Percentiles rank a stretch among this genome's conserved stretches.
These are phyloP conservation scores for Clitarchus hookeri DNA, from an alignment of 2,888 invertebrate species.

Conservation along the genomic window DNA sequence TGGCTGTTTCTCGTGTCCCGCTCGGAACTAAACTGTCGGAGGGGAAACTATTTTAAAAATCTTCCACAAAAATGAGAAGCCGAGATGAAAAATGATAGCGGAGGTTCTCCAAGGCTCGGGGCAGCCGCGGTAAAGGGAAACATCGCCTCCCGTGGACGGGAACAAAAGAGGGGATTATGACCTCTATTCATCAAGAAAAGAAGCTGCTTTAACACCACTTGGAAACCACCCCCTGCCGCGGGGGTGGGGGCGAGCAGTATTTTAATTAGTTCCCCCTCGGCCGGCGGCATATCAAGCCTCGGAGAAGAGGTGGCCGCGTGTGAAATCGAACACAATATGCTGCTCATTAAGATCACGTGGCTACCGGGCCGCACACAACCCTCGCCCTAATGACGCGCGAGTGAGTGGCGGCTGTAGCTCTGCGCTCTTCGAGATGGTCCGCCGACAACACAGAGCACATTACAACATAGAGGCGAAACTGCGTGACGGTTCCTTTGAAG, in stretches of 20 bases:
- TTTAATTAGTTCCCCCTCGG: constrained; percentile 12
- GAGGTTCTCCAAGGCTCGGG: not conserved
- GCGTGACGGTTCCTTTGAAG: no score
- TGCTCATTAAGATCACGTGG: constrained; percentile 18
- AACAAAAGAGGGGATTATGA: constrained; percentile 25
- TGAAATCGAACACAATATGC: constrained; percentile 25
- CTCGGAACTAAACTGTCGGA: not conserved
- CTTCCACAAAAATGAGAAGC: constrained; percentile 19
- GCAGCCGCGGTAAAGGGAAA: not conserved
- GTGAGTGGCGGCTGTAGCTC: no score
- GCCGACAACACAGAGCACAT: no score
- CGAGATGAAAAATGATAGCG: constrained; percentile 14
- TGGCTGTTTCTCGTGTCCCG: not conserved
- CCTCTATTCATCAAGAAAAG: constrained; percentile 26
- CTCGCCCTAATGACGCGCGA: no score
- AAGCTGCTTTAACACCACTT: not conserved
- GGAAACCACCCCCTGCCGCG: not conserved
- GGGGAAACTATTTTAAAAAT: constrained; percentile 9
- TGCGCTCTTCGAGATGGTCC: no score
- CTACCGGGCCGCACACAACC: not conserved
- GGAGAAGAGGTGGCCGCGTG: not conserved
- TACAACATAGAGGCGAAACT: no score
- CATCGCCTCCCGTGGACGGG: not conserved
- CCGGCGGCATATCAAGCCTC: not conserved
- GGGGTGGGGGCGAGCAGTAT: not conserved